Conservation (phyloP, 1,140 invertebrate genomes). For the Trichonephila inaurata region DNA sequence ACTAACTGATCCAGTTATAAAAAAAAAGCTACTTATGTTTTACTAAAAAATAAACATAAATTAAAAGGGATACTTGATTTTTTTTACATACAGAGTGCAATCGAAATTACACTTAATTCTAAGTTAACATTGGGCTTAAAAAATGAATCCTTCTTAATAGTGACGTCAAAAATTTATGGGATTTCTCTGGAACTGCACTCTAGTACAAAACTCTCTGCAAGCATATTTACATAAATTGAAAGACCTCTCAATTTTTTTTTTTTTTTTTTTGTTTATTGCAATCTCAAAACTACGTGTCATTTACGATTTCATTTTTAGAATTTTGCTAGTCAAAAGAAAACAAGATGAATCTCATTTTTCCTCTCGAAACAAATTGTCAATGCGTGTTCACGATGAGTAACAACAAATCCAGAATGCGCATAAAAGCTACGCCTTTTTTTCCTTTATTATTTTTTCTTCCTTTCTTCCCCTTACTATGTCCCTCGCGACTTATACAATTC, state of each 20-base stretch:
- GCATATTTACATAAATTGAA: conserved; percentile 1
- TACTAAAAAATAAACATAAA: no score
- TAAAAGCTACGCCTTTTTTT: neutral
- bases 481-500: conserved; percentile 40
- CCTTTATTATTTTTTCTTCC: neutral
- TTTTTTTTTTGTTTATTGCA: neutral
- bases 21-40: no score
- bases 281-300: neutral
- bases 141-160: neutral
- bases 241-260: neutral
- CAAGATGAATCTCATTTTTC: conserved; percentile 34
- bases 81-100: no score
- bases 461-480: neutral
- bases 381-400: neutral
- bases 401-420: neutral
- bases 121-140: no score
- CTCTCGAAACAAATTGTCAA: neutral
- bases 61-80: no score
- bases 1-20: no score
- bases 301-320: conserved; percentile 19
- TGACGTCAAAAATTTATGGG: neutral
- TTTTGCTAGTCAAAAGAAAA: conserved; percentile 17
- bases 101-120: no score
- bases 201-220: neutral
- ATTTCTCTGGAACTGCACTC: neutral